phyloP scores from a whole-genome alignment of 1,140 invertebrate genomes.

The Pinna nobilis region DNA sequence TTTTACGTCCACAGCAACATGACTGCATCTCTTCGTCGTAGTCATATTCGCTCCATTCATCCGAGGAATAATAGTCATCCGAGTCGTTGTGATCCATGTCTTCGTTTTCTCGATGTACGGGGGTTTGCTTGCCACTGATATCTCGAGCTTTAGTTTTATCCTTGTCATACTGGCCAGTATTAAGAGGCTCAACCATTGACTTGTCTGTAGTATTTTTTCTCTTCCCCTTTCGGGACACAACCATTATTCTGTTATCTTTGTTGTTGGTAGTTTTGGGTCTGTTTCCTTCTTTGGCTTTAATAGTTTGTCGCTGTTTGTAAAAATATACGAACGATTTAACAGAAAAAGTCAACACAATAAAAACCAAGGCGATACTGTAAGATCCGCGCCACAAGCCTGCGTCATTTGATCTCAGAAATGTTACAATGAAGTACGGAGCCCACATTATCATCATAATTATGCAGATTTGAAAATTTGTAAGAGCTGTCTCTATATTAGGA shows the following conservation, averaged over 20 bases:
- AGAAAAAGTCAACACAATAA: neutral
- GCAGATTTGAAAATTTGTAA: constrained; percentile 14
- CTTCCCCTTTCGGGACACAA: constrained; percentile 1
- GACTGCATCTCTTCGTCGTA: neutral
- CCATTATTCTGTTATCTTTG: constrained; percentile 13
- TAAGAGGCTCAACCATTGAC: neutral
- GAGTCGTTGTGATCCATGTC: too few species aligned
- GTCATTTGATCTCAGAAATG: constrained; percentile 4
- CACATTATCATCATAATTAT: constrained; percentile 3
- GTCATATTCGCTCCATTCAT: constrained; percentile 16
- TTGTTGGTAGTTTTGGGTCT: neutral
- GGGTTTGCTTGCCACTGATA: too few species aligned
- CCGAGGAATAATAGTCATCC: constrained; percentile 18
- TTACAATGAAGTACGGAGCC: constrained; percentile 24
- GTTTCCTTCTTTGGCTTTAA: constrained; percentile 10
- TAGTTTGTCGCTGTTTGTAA: neutral
- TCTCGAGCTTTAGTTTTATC: too few species aligned
- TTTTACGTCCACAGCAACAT: neutral
- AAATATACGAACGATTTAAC: constrained; percentile 27
- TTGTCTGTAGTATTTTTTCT: too few species aligned
- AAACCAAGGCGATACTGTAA: constrained; percentile 13
- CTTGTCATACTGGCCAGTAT: neutral
- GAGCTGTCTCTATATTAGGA: constrained; percentile 1
- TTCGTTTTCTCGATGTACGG: neutral
- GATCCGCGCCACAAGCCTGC: constrained; percentile 18